These are phyloP conservation scores for Bos indicus DNA, from an alignment of 2,113 vertebrate genomes.

Conservation along the genomic window DNA sequence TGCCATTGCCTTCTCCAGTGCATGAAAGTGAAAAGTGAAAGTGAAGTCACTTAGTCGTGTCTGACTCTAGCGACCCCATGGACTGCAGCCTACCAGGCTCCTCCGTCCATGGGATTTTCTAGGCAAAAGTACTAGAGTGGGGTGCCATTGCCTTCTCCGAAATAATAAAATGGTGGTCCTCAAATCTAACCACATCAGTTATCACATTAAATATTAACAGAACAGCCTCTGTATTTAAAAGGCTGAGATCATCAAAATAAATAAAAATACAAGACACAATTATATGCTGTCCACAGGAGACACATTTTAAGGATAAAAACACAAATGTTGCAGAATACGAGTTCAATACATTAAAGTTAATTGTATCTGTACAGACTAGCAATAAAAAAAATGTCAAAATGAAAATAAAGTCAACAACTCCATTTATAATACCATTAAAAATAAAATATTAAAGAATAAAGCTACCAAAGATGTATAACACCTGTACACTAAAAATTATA, in stretches of 20 bases:
- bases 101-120: no score
- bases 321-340: background rate
- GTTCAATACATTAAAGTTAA: background rate
- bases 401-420: background rate
- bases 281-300: background rate
- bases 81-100: no score
- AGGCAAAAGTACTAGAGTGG: no score
- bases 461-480: background rate
- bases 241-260: background rate
- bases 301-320: background rate
- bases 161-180: background rate
- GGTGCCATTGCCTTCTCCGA: no score
- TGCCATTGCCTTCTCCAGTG: no score
- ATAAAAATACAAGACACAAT: background rate
- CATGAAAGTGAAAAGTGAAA: no score
- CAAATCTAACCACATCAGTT: background rate
- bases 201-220: background rate
- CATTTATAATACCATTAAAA: background rate
- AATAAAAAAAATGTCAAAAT: background rate
- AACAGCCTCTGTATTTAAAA: background rate
- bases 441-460: background rate
- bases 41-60: no score
- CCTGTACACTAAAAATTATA: background rate
- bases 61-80: no score
- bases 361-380: background rate